A percentile compares a stretch with the other conserved stretches of the same genome.
phyloP scores from a whole-genome alignment of 2,888 invertebrate species.

The Cryptosula pallasiana region DNA sequence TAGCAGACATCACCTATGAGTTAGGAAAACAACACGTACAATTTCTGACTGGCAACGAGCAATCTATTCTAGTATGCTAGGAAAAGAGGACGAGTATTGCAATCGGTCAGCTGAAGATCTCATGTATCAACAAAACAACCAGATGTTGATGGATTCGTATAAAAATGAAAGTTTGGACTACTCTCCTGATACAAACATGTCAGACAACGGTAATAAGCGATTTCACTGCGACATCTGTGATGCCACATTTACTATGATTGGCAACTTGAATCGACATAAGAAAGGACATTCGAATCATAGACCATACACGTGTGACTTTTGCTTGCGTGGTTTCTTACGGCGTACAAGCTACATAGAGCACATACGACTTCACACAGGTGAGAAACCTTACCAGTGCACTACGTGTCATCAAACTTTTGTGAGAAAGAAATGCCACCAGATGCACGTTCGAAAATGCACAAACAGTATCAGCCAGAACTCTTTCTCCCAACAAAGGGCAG shows the following conservation, averaged over 20 bases:
- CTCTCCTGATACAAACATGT: neutral
- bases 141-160: too few relatives aligned
- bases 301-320: slow-evolving; percentile 23
- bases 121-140: too few relatives aligned
- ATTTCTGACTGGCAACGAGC: too few relatives aligned
- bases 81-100: too few relatives aligned
- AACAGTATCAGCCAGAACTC: neutral
- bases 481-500: neutral
- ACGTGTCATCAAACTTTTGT: slow-evolving; percentile 19
- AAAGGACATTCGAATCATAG: slow-evolving; percentile 20
- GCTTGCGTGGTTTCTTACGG: slow-evolving; percentile 16
- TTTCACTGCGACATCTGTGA: slow-evolving; percentile 6
- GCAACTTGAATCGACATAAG: slow-evolving; percentile 23
- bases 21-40: too few relatives aligned
- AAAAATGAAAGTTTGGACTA: too few relatives aligned
- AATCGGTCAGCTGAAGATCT: too few relatives aligned
- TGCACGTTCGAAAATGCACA: slow-evolving; percentile 9
- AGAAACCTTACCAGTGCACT: slow-evolving; percentile 24
- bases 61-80: too few relatives aligned
- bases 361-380: slow-evolving; percentile 22
- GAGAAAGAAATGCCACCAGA: slow-evolving; percentile 22
- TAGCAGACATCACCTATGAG: too few relatives aligned
- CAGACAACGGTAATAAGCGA: neutral
- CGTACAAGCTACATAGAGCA: slow-evolving; percentile 22
- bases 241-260: slow-evolving; percentile 21